Evolutionary conservation across 2,797 vertebrate species (phyloP), one percentile per base, ranked within the genome.

Genomic region (Falco cherrug): DNA sequence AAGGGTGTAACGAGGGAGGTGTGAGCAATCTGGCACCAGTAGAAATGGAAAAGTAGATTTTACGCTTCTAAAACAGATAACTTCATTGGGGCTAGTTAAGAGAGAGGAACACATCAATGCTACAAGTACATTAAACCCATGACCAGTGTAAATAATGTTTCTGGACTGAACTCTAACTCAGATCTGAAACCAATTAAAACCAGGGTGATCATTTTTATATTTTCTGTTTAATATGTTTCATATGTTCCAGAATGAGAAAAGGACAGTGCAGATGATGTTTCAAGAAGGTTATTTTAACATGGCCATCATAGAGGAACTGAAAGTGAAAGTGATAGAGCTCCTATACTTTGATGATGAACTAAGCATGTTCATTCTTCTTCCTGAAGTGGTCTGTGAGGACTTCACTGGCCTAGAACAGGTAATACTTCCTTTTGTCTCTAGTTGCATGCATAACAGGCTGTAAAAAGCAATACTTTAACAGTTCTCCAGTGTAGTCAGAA

Each of bases 211-310:
- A 39, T 59, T 68, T 63, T 22, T 82, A 5, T 86, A 13, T 82
- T 63, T 90, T 63, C 50, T 26, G 18, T 64, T 83, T 77, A 43
- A 50, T 45, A 24, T 61, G 26, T 74, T 75, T 73, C 19, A 16
- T 29, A 3, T 78, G 16, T 69, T 95, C 29, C 26, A 98, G 98
- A 97, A 86, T 15, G 91, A 92, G 63, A 98, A 71, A 61, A 98
- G 77, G 70, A 93, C 69, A 31, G 96, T 98, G 83, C 96, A 95
- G 74, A 98, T 98, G 97, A 98, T 98, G 97, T 97, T 79, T n/a
- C 95, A 90, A 94, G 96, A 96, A 83, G 51, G 93, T 39, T 94
- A 96, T 43, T 97, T 98, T 90, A 71, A 94, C 11, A 56, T 97
- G 93, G 87, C 95, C 28, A 33, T 95, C 35, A 76, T 97, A 80